Conservation (phyloP, 2,797 vertebrate genomes). For the Sciurus carolinensis region DNA sequence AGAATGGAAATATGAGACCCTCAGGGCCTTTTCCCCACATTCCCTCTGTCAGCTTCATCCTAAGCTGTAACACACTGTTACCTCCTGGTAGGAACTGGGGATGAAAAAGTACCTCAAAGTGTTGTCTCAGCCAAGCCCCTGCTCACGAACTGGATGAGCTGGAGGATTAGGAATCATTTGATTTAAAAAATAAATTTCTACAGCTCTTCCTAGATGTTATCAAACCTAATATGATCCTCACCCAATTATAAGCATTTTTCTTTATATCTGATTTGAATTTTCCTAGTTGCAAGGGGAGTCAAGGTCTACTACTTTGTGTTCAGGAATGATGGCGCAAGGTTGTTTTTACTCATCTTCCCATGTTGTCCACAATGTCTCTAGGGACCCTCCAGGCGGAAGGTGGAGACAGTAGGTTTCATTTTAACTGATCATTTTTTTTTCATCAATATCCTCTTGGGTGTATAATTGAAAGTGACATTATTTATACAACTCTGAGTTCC, state of each 20-base stretch:
- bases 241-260: not conserved
- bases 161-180: not conserved
- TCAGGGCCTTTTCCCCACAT: not conserved
- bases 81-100: not conserved
- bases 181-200: slow-evolving; percentile 50
- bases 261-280: not conserved
- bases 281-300: not conserved
- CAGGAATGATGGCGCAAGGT: not conserved
- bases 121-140: not conserved
- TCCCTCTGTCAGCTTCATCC: slow-evolving; percentile 1
- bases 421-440: not conserved
- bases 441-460: not conserved
- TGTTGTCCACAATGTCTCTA: not conserved
- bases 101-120: not conserved
- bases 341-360: not conserved
- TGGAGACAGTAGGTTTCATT: not conserved
- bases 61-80: not conserved
- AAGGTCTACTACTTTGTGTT: not conserved
- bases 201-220: slow-evolving; percentile 21
- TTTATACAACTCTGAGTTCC: not conserved
- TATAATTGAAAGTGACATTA: not conserved
- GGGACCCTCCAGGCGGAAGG: not conserved
- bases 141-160: not conserved
- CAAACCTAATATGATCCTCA: not conserved
- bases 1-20: slow-evolving; percentile 26